A percentile compares a stretch with the other conserved stretches of the same genome.
These are phyloP conservation scores for Papilio aristodemus DNA, from an alignment of 1,140 invertebrate genomes.

Conservation along the genomic window DNA sequence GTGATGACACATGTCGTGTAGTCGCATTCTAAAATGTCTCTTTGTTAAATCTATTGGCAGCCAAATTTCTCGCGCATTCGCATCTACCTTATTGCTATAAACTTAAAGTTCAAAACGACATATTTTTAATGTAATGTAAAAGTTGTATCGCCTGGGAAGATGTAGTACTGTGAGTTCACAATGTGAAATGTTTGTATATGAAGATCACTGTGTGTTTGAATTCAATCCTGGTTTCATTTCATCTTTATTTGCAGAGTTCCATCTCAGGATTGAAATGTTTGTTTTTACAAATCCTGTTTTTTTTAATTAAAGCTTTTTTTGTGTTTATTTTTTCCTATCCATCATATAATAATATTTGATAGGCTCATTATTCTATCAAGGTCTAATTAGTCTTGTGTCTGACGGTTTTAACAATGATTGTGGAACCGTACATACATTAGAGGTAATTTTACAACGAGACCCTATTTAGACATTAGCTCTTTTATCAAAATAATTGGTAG, in stretches of 20 bases:
- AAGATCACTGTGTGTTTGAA: slow-evolving; percentile 59
- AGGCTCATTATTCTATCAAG: too few relatives aligned
- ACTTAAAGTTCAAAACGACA: slow-evolving; percentile 44
- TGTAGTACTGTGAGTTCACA: slow-evolving; percentile 67
- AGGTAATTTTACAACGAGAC: too few relatives aligned
- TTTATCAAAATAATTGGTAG: too few relatives aligned
- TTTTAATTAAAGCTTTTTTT: slow-evolving; percentile 12
- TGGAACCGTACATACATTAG: too few relatives aligned
- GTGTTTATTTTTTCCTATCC: not conserved
- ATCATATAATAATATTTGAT: not conserved
- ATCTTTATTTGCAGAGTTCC: slow-evolving; percentile 54
- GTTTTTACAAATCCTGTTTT: slow-evolving; percentile 37
- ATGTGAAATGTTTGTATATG: slow-evolving; percentile 67
- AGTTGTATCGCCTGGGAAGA: slow-evolving; percentile 62
- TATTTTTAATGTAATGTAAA: slow-evolving; percentile 39
- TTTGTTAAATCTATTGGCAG: slow-evolving; percentile 55
- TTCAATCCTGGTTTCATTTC: slow-evolving; percentile 53
- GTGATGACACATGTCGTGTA: slow-evolving; percentile 80
- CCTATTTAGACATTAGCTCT: too few relatives aligned
- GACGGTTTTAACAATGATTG: too few relatives aligned
- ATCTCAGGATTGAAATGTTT: slow-evolving; percentile 52
- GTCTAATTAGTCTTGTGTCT: too few relatives aligned
- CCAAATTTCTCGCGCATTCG: slow-evolving; percentile 21
- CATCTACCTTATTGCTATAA: slow-evolving; percentile 45
- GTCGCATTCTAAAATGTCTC: slow-evolving; percentile 74